phyloP scores from a whole-genome alignment of 2,888 invertebrate species.

The Melanostoma mellinum region DNA sequence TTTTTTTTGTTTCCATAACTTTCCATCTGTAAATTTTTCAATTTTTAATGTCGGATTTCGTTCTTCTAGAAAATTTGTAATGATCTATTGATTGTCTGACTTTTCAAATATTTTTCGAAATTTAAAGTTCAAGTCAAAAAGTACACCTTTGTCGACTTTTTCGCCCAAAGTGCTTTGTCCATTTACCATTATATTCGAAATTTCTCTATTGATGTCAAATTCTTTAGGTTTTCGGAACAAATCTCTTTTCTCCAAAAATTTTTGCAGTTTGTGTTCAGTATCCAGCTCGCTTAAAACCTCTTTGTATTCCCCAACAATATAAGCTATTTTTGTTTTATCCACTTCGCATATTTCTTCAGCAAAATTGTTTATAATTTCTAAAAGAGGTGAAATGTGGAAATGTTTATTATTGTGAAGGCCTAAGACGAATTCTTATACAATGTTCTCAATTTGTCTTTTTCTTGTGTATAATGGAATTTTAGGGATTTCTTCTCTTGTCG shows the following conservation, averaged over 20 bases:
- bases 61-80: neutral
- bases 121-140: neutral
- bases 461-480: constrained; percentile 1
- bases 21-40: constrained; percentile 1
- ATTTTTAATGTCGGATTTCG: neutral
- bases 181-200: neutral
- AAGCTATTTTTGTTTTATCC: constrained; percentile 1
- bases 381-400: neutral
- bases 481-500: neutral
- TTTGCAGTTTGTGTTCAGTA: neutral
- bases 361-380: neutral
- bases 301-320: constrained; percentile 4
- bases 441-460: constrained; percentile 7
- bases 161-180: constrained; percentile 2
- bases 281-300: neutral
- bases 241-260: neutral
- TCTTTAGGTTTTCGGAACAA: neutral
- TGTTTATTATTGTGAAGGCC: constrained; percentile 3
- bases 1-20: constrained; percentile 12
- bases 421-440: constrained; percentile 1
- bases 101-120: constrained; percentile 4
- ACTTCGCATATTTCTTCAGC: constrained; percentile 1
- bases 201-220: constrained; percentile 7
- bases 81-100: neutral
- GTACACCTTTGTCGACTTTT: constrained; percentile 4